Conservation (phyloP, 2,888 invertebrate genomes). For the Callimorpha dominula region DNA sequence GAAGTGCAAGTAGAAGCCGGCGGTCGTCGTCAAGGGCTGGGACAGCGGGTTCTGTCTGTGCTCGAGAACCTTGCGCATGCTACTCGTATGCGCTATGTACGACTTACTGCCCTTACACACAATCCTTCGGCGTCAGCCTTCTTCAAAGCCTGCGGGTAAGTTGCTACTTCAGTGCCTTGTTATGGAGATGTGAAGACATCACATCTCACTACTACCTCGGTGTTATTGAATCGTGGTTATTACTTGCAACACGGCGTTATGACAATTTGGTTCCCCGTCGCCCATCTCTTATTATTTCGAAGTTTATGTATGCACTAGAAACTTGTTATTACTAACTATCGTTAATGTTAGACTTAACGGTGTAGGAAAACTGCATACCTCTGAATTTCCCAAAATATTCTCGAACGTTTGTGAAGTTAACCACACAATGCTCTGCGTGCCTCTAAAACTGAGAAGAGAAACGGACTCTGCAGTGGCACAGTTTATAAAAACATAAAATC, state of each 20-base stretch:
- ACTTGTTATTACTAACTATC: not conserved
- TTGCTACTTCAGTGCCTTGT: not conserved
- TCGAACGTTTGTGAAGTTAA: not conserved
- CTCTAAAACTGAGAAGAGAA: not conserved
- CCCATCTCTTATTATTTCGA: not conserved
- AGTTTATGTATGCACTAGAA: not conserved
- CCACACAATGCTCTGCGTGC: not conserved
- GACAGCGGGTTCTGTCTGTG: slow-evolving; percentile 92
- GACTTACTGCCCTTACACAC: slow-evolving; percentile 93
- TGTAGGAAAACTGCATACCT: too few relatives aligned
- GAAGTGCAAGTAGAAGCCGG: slow-evolving; percentile 93
- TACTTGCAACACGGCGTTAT: too few relatives aligned
- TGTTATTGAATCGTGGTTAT: too few relatives aligned
- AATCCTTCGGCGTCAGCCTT: slow-evolving; percentile 91
- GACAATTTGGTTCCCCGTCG: not conserved
- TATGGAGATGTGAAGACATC: not conserved
- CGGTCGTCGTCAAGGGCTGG: slow-evolving; percentile 92
- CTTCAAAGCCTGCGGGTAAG: slow-evolving; percentile 92
- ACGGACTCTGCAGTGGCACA: not conserved
- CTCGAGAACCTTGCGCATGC: slow-evolving; percentile 91
- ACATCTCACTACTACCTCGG: too few relatives aligned
- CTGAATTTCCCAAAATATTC: not conserved
- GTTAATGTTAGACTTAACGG: too few relatives aligned
- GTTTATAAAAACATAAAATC: not conserved
- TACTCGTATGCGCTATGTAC: slow-evolving; percentile 92